Evolutionary conservation across 2,888 invertebrate genomes (phyloP).

Genomic region (Gasteruption jaculator): DNA sequence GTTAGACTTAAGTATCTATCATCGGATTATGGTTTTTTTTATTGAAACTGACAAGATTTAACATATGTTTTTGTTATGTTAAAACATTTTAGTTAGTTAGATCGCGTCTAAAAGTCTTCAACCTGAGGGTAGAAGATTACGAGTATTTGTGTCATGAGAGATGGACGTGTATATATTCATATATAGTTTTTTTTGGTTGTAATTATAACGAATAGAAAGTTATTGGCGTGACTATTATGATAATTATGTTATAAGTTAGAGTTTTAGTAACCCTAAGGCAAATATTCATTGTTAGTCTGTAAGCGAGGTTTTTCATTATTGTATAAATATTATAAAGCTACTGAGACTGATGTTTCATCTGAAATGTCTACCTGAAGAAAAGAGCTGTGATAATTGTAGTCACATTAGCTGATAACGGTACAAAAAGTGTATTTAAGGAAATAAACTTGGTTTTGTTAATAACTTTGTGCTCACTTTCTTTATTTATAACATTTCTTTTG

Average conservation of each 20-base stretch:
- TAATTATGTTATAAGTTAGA: too few species aligned
- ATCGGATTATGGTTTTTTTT: slow-evolving; percentile 33
- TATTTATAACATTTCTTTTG: slow-evolving; percentile 9
- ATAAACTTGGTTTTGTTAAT: slow-evolving; percentile 32
- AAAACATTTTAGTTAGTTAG: slow-evolving; percentile 30
- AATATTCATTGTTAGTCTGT: too few species aligned
- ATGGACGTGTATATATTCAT: too few species aligned
- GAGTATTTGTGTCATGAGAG: too few species aligned
- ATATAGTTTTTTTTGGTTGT: too few species aligned
- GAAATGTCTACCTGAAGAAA: slow-evolving; percentile 46
- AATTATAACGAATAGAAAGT: slow-evolving; percentile 8
- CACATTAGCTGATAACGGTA: slow-evolving; percentile 36
- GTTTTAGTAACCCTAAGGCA: too few species aligned
- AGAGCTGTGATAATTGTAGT: slow-evolving; percentile 49
- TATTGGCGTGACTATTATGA: too few species aligned
- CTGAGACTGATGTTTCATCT: slow-evolving; percentile 44
- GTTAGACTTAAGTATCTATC: slow-evolving; percentile 41
- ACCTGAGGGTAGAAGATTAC: too few species aligned
- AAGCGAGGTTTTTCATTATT: background rate
- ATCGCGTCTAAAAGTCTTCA: slow-evolving; percentile 15
- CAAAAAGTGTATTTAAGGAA: slow-evolving; percentile 37
- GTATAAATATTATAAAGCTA: slow-evolving; percentile 28
- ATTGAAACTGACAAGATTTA: slow-evolving; percentile 26
- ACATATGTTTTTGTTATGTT: slow-evolving; percentile 33
- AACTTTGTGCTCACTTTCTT: slow-evolving; percentile 11